Evolutionary conservation across 2,797 vertebrate genomes (phyloP).

Genomic region (Lacerta agilis): DNA sequence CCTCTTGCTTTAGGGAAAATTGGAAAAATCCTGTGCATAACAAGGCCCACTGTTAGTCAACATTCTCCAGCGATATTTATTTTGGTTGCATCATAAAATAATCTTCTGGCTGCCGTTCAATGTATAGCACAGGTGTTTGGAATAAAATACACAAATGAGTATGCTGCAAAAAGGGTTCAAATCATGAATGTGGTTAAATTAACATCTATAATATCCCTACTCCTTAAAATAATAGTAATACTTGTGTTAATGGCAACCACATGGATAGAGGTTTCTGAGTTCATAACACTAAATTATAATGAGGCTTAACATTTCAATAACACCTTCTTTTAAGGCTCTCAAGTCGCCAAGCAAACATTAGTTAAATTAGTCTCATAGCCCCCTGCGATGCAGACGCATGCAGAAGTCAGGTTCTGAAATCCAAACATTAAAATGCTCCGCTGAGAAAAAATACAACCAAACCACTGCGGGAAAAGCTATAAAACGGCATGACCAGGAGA

Average conservation of each 20-base stretch:
- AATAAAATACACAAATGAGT: constrained; percentile 41
- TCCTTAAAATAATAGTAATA: too few relatives aligned
- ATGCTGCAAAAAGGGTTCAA: constrained; percentile 44
- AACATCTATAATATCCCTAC: constrained; percentile 14
- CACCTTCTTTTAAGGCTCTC: constrained; percentile 17
- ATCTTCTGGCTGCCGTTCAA: constrained; percentile 54
- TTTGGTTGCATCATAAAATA: constrained; percentile 58
- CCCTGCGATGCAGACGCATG: constrained; percentile 16
- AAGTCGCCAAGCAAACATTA: neutral
- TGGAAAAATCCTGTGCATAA: constrained; percentile 35
- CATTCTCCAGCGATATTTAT: constrained; percentile 49
- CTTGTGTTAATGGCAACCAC: constrained; percentile 24
- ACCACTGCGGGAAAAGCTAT: constrained; percentile 11
- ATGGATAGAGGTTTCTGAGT: constrained; percentile 46
- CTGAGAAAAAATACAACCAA: constrained; percentile 30
- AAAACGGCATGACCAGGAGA: constrained; percentile 23
- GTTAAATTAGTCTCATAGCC: constrained; percentile 51
- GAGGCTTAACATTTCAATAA: constrained; percentile 40
- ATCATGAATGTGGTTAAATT: constrained; percentile 46
- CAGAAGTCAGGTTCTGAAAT: constrained; percentile 33
- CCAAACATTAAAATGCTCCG: constrained; percentile 21
- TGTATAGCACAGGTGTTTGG: constrained; percentile 50
- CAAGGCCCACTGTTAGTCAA: constrained; percentile 11
- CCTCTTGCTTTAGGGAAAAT: constrained; percentile 48
- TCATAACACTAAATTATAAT: constrained; percentile 35